These are phyloP conservation scores for Marasmarcha lunaedactyla DNA, from an alignment of 2,888 invertebrate genomes.

Conservation along the genomic window DNA sequence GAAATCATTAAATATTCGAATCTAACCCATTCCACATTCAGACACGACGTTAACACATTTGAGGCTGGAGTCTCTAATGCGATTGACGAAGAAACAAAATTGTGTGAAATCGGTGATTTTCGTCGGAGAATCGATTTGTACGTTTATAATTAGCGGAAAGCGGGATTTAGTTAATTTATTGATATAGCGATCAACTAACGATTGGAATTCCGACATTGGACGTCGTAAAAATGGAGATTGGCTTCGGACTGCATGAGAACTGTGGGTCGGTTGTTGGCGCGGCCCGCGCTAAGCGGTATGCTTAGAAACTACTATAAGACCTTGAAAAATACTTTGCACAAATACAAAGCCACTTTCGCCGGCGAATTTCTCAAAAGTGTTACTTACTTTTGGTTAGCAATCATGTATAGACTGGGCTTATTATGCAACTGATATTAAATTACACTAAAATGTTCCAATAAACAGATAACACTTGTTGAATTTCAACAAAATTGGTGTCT, in stretches of 20 bases:
- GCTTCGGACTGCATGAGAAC: constrained; percentile 23
- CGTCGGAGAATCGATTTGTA: constrained; percentile 10
- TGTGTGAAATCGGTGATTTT: constrained; percentile 4
- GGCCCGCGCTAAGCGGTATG: no score
- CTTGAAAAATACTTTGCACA: no score
- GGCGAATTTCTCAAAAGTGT: no score
- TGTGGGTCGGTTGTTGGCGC: constrained; percentile 17
- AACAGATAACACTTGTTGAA: no score
- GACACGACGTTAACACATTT: constrained; percentile 5
- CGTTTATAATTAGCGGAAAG: constrained; percentile 20
- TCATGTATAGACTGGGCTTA: no score
- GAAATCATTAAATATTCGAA: constrained; percentile 18
- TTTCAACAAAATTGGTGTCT: constrained; percentile 1
- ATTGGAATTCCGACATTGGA: constrained; percentile 23
- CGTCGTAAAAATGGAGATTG: constrained; percentile 28
- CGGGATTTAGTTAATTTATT: constrained; percentile 23
- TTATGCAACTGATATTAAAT: no score
- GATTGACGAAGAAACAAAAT: constrained; percentile 8
- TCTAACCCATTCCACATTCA: constrained; percentile 11
- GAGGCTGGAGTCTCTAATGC: not conserved
- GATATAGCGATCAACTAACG: constrained; percentile 22
- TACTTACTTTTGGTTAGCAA: no score
- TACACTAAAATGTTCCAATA: no score
- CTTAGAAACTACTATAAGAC: no score
- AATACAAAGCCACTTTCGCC: no score